Evolutionary conservation across 2,113 vertebrate species (phyloP), one percentile per base, ranked within the genome.

Genomic region (Maccullochella peelii): DNA sequence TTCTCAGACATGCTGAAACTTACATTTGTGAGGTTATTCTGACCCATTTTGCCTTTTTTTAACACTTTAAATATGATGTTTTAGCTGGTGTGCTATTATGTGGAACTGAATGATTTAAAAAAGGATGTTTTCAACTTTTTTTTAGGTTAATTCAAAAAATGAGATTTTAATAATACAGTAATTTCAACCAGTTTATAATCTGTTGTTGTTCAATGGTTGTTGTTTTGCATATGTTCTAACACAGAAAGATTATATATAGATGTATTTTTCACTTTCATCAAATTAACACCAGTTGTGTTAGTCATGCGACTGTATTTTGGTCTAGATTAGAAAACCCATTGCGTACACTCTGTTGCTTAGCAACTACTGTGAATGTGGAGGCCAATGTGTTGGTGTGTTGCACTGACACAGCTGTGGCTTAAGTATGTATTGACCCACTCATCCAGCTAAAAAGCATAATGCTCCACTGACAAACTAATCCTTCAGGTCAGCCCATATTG

Each of bases 261-360:
- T 49, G 20, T 15, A 9, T 47, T 77, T 72, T 55, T 57, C 44
- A 67, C 44, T n/a, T 83, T 36, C 42, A 40, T 85, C 65, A 80
- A 82, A 84, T 85, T 70, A 80, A 55, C 73, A 81, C 33, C 30
- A 38, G 55, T 74, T 73, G 73, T 57, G 40, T 88, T 88, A 76
- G 91, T 82, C 73, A 83, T 61, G 50, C 47, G 42, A 36, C 54
- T 81, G 79, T 80, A 67, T 81, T 82, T 89, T 84, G 72, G 58
- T 84, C 66, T 36, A 55, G 33, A 90, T 54, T 44, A 77, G 70
- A 80, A 88, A 83, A 70, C 55, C 79, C 66, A 67, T 44, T 84
- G 58, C 69, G 5, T 88, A 52, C 69, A 72, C 15, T 47, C 81
- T 87, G 94, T 94, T 94, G 90, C 93, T 84, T 86, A 91, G 94